phyloP scores from a whole-genome alignment of 2,888 invertebrate genomes.

The Phengaris arion region DNA sequence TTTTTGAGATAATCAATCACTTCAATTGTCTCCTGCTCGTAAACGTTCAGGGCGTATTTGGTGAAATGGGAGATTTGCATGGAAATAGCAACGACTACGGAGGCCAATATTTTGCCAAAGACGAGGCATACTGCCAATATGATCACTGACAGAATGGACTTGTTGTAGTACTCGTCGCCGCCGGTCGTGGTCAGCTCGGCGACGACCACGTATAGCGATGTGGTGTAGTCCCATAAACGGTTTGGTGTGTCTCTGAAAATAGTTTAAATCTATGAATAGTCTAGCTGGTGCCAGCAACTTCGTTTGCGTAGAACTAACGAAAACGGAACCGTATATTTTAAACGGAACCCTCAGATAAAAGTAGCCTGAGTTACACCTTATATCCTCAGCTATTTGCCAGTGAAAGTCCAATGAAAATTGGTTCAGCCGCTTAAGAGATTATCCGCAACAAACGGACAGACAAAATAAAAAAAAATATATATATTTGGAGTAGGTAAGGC shows the following conservation, averaged over 20 bases:
- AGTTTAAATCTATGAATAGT: neutral
- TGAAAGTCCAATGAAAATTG: too few relatives aligned
- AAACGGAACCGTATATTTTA: too few relatives aligned
- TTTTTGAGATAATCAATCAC: slow-evolving; percentile 66
- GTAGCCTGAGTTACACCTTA: too few relatives aligned
- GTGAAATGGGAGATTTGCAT: slow-evolving; percentile 64
- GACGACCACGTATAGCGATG: slow-evolving; percentile 63
- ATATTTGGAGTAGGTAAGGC: too few relatives aligned
- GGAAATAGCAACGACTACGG: slow-evolving; percentile 61
- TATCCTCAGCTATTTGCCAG: too few relatives aligned
- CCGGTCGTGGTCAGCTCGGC: slow-evolving; percentile 61
- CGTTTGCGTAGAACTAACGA: too few relatives aligned
- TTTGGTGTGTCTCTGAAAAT: slow-evolving; percentile 53
- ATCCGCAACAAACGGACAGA: too few relatives aligned
- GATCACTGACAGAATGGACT: slow-evolving; percentile 48
- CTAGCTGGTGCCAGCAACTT: too few relatives aligned
- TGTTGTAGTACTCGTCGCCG: slow-evolving; percentile 61
- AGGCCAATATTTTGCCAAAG: slow-evolving; percentile 66
- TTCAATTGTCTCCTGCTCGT: slow-evolving; percentile 57
- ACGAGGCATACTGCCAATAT: slow-evolving; percentile 57
- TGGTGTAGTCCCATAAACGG: slow-evolving; percentile 62
- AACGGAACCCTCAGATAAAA: too few relatives aligned
- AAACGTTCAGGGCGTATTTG: slow-evolving; percentile 61
- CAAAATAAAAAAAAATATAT: too few relatives aligned
- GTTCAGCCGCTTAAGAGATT: too few relatives aligned